Evolutionary conservation across 2,797 vertebrate species (phyloP), one percentile per base, ranked within the genome.

Genomic region (Hephaestus fuliginosus): DNA sequence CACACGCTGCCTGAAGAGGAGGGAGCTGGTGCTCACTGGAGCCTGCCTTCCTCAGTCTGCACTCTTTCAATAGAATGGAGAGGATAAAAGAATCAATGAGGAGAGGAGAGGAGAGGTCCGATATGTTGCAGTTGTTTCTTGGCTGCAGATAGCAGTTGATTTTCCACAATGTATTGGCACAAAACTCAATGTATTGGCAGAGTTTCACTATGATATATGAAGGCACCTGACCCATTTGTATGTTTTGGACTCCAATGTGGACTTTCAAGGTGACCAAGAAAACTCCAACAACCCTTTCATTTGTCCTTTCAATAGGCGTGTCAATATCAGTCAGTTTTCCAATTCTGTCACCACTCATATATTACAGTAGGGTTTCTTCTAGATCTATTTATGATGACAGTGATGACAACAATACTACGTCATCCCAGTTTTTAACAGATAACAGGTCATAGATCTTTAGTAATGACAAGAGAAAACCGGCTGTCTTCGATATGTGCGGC

Each of bases 1-100:
- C 88, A 92, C 87, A 90, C 76, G 65, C 85, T 51, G 86, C 91
- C 89, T 91, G 88, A 88, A 93, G 88, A 89, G 89, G 84, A 84
- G 85, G 86, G 89, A 78, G 88, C 76, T 51, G 18, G 75, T 67
- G 71, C 83, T 88, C 87, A 58, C 81, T 44, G 30, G 81, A 63
- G 83, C 86, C 86, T 70, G 74, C 83, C 77, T 81, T 60, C 85
- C 74, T 72, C 75, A 71, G 69, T 65, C 81, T 80, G 66, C 78
- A 70, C 66, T 73, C 56, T 67, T 76, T 77, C 78, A 69, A 67
- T 68, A 70, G 71, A 76, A 73, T 63, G 61, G 33, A 64, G 61
- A 81, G 76, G 81, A 82, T 80, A 10, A 82, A 81, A 72, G 82
- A 78, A 84, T 90, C 81, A 76, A 82, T 84, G 74, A 80, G 69